Base-by-base conservation (phyloP, 2,113 vertebrate genomes). In the Pollimyrus isidori region DNA sequence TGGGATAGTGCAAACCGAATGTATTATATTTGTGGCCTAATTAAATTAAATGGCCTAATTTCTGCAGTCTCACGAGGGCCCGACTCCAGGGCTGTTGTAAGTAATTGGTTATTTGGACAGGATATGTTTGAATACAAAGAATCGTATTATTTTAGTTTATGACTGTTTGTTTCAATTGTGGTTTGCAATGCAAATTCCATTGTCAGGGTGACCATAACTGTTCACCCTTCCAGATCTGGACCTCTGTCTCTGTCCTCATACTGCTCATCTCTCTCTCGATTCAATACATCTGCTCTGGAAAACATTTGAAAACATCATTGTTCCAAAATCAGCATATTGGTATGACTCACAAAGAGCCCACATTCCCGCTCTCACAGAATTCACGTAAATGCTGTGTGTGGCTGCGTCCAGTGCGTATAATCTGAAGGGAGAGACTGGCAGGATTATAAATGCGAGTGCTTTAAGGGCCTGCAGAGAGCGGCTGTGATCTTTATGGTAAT, bases 1-100 rank as follows among this genome's bases (percentile, higher is more conserved):
- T 56, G n/a, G 26, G n/a, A 86, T 86, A 53, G n/a, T 53, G 50
- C 26, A 39, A 87, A 87, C 17, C 2, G 2, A 87, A 26, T 39
- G 49, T 52, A 53, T 87, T 56, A 87, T 87, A 87, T 53, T 52
- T 26, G 15, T 53, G 48, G 30, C 85, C 85, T 87, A 53, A 87
- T 87, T 87, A 87, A 87, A 53, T 53, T 39, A 87, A 52, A 87
- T 87, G 85, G 5, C 49, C 85, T 87, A 35, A 87, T 87, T 87
- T 87, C 50, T 53, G 26, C 50, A 15, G 26, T 56, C 85, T 39
- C 85, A 87, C n/a, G 85, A 56, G 85, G 15, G 30, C 85, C 50
- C 11, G 7, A 87, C 50, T 53, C 85, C 50, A 42, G 49, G 85
- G 85, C 26, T 7, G 50, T 26, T 56, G 50, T 53, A 53, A 35